Percentiles rank a stretch among this genome's conserved stretches.
These are phyloP conservation scores for Notarius quadriscutis DNA, from an alignment of 2,113 vertebrate species.

Conservation along the genomic window DNA sequence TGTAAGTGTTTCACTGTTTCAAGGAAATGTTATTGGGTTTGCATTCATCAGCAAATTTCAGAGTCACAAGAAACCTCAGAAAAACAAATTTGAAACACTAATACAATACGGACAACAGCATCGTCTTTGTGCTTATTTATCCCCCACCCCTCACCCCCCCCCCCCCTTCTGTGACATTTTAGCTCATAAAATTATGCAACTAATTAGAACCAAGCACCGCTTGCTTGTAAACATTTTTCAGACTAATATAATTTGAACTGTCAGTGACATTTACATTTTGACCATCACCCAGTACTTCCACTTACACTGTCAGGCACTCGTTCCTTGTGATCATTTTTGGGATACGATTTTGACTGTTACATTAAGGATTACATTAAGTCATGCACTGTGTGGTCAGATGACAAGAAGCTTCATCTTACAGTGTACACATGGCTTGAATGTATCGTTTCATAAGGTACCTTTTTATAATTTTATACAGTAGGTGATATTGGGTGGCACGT, in stretches of 20 bases:
- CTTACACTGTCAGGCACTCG: background rate
- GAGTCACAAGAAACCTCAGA: background rate
- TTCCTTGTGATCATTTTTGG: background rate
- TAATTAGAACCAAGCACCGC: background rate
- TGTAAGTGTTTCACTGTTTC: background rate
- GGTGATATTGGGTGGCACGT: too few relatives aligned
- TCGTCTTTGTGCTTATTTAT: background rate
- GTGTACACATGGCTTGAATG: background rate
- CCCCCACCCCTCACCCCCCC: background rate
- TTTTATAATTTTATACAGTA: background rate
- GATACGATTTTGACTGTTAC: background rate
- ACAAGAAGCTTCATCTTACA: background rate
- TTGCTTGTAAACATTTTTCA: constrained; percentile 4
- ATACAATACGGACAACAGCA: background rate
- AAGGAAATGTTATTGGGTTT: background rate
- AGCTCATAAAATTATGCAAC: background rate
- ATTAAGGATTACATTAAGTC: background rate
- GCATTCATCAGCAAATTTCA: background rate
- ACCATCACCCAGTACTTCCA: background rate
- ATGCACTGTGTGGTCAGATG: background rate
- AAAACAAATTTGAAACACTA: background rate
- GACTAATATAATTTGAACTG: background rate
- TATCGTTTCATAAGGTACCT: background rate
- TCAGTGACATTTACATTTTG: constrained; percentile 4
- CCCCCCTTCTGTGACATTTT: background rate